Percentiles rank a stretch among this genome's conserved stretches.
Conservation (phyloP, 2,888 invertebrate species). For the Phalangium opilio region DNA sequence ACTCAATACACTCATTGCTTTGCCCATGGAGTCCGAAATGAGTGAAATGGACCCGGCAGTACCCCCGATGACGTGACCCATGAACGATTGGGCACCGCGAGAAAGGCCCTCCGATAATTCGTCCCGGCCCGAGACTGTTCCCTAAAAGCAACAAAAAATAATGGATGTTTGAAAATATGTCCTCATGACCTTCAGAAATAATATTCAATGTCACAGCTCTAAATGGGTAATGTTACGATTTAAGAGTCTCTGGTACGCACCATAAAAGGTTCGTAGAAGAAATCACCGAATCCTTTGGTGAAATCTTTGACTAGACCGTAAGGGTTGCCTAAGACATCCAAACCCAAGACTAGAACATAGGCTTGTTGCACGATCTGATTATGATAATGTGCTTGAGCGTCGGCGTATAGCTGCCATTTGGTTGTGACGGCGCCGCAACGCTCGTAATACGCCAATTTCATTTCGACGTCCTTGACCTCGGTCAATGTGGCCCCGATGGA, state of each 20-base stretch:
- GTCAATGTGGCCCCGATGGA: conserved; percentile 45
- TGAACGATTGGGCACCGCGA: conserved; percentile 34
- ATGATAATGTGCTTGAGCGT: conserved; percentile 48
- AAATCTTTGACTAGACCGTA: conserved; percentile 49
- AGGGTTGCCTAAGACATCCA: conserved; percentile 64
- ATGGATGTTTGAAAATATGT: too few species aligned
- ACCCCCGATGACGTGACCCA: conserved; percentile 35
- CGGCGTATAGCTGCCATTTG: conserved; percentile 36
- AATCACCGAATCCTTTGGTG: conserved; percentile 42
- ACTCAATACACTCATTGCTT: conserved; percentile 33
- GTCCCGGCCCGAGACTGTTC: conserved; percentile 34
- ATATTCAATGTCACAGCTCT: too few species aligned
- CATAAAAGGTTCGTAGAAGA: conserved; percentile 45
- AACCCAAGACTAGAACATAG: conserved; percentile 57
- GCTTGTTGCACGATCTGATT: conserved; percentile 61
- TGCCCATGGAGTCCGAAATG: conserved; percentile 35
- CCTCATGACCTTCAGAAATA: too few species aligned
- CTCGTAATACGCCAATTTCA: conserved; percentile 51
- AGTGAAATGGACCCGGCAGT: conserved; percentile 33
- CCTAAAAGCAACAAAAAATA: conserved; percentile 23
- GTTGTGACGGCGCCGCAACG: conserved; percentile 42
- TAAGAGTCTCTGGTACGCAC: too few species aligned
- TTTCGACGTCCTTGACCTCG: conserved; percentile 47
- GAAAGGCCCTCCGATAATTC: conserved; percentile 36
- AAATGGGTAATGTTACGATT: too few species aligned